Conservation (phyloP, 2,797 vertebrate species). For the Semotilus atromaculatus region DNA sequence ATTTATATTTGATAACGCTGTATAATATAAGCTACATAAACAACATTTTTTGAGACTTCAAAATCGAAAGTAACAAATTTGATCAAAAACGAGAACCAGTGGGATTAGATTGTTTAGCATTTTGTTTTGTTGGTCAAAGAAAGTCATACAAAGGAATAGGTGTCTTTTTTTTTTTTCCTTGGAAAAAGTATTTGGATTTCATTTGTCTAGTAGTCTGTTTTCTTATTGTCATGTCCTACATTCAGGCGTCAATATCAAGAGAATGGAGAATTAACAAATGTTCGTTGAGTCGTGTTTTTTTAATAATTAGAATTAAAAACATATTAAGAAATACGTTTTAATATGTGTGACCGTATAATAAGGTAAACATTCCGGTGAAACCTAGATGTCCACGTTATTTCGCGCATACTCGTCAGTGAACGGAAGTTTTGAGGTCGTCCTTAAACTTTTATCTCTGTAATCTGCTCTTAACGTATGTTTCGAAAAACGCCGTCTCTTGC, state of each 20-base stretch:
- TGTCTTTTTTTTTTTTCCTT: neutral
- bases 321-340: neutral
- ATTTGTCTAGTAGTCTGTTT: neutral
- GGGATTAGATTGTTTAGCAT: neutral
- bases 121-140: neutral
- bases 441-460: constrained; percentile 57
- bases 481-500: constrained; percentile 18
- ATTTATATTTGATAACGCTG: neutral
- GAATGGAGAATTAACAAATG: neutral
- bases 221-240: neutral
- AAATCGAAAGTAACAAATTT: neutral
- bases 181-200: neutral
- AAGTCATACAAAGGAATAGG: neutral
- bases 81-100: neutral
- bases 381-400: constrained; percentile 23
- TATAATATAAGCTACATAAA: neutral
- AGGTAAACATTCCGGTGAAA: constrained; percentile 8
- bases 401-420: constrained; percentile 19
- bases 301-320: neutral
- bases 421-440: constrained; percentile 47
- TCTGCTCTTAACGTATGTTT: constrained; percentile 27
- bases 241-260: neutral
- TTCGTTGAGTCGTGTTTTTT: neutral
- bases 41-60: neutral
- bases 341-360: neutral